Evolutionary conservation across 2,888 invertebrate genomes (phyloP), one percentile per base, ranked within the genome.

Genomic region (Ophion costatus): DNA sequence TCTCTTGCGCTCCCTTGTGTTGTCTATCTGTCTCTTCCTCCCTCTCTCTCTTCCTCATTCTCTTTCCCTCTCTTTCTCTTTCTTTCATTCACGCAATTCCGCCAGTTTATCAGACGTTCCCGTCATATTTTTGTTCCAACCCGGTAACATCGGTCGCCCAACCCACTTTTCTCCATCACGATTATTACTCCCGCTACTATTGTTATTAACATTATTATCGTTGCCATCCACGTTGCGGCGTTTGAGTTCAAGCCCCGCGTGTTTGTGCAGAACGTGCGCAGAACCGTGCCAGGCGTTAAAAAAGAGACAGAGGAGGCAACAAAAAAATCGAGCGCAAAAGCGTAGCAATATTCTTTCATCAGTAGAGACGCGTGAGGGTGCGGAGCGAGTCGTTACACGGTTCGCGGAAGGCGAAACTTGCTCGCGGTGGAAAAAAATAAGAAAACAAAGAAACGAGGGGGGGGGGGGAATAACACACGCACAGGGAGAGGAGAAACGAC

Each of bases 281-380:
- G 78, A 63, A 64, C 61, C 59, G 69, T 38, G 66, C 69, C 42
- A 29, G 70, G 51, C 33, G 63, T 78, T 59, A 51, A 24, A 42
- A 42, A 20, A 0, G 38, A 57, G 38, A 59, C 42, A 22, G 22
- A 9, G 24, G n/a, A 75, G 63, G n/a, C 64, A 64, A 24, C 14
- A 22, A 14, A n/a, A 67, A 14, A 38, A 59, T 38, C 24, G 29
- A 78, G 24, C n/a, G 38, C 38, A 67, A 71, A 22, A 56, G 64
- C 42, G n/a, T 42, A 80, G 90, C 91, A 91, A 92, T 93, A 92
- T 92, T 92, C 92, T 89, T 91, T 91, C 91, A 89, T 90, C 90
- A 90, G 90, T 88, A 88, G 89, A 88, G 89, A 89, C 90, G 82
- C 45, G 70, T 20, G 59, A 45, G 59, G 64, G 57, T 66, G 83